Conservation (phyloP, 2,797 vertebrate species). For the Tragopan temminckii region DNA sequence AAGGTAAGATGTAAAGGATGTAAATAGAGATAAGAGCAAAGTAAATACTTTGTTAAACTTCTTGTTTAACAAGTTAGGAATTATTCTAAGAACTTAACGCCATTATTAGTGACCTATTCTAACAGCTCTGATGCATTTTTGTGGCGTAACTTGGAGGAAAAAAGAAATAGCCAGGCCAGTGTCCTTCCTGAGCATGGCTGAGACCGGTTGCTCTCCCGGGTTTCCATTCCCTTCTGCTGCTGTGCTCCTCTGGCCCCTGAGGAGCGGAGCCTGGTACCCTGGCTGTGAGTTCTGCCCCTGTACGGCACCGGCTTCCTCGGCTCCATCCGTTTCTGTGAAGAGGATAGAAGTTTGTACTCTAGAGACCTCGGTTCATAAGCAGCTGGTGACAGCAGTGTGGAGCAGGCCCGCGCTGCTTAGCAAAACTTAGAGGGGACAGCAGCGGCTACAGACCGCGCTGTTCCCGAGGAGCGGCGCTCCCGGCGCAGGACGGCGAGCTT, state of each 20-base stretch:
- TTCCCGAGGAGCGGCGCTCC: not conserved
- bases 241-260: not conserved
- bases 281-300: not conserved
- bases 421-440: not conserved
- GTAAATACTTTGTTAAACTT: not conserved
- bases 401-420: not conserved
- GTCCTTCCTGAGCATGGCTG: not conserved
- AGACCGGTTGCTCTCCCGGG: not conserved
- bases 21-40: not conserved
- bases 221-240: not conserved
- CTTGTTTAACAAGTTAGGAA: not conserved
- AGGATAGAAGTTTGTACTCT: not conserved
- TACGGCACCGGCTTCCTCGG: not conserved
- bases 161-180: too few species aligned
- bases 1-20: not conserved
- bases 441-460: accelerated
- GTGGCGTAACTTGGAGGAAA: not conserved
- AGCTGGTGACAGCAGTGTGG: not conserved
- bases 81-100: not conserved
- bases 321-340: not conserved
- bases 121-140: not conserved
- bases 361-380: not conserved
- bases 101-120: not conserved
- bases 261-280: not conserved
- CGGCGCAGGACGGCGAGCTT: not conserved